These are phyloP conservation scores for Aelia acuminata DNA, from an alignment of 2,888 invertebrate genomes.

Conservation along the genomic window DNA sequence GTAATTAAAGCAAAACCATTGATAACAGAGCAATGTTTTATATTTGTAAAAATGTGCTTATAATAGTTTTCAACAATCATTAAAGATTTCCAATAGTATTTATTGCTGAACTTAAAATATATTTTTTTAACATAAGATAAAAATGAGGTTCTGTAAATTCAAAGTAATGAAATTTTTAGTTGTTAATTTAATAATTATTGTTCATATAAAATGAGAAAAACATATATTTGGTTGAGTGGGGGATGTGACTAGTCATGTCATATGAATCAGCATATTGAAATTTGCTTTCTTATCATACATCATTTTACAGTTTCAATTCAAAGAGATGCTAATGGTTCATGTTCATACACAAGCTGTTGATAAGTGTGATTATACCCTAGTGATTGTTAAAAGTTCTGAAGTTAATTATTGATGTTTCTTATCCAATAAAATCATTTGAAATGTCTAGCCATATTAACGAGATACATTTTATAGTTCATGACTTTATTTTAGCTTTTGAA, in stretches of 20 bases:
- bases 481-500: neutral
- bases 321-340: neutral
- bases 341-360: neutral
- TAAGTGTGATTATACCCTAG: no score
- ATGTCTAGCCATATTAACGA: neutral
- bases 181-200: conserved; percentile 24
- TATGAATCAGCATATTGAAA: conserved; percentile 51
- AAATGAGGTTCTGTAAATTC: neutral
- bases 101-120: neutral
- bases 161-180: neutral
- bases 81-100: neutral
- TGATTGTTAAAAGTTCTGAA: neutral
- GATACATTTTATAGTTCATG: neutral
- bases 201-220: conserved; percentile 31
- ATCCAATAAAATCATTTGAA: neutral
- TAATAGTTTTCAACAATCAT: neutral
- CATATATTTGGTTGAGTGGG: conserved; percentile 45
- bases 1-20: neutral
- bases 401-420: neutral
- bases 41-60: neutral
- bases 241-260: conserved; percentile 47
- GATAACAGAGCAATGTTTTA: neutral
- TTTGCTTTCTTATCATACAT: conserved; percentile 23
- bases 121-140: neutral
- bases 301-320: neutral